Conservation (phyloP, 35 echinoderm and acorn worm species). For the Strongylocentrotus purpuratus region DNA sequence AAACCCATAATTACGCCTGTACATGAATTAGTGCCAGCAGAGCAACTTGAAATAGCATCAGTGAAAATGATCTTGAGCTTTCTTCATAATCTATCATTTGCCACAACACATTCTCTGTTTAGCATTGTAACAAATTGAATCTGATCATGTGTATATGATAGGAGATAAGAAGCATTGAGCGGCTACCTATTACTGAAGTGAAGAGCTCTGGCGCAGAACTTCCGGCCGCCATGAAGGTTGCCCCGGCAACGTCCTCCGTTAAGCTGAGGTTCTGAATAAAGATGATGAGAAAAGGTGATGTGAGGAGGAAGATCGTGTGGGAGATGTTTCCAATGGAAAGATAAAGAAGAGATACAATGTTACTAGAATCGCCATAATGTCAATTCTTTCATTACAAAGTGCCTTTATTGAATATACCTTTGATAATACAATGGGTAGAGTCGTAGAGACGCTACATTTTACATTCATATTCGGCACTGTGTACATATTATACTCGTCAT, state of each 20-base stretch:
- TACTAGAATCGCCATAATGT: not conserved
- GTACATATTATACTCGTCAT: too few relatives aligned
- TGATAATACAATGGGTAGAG: too few relatives aligned
- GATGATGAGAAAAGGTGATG: conserved; percentile 40
- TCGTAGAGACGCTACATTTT: too few relatives aligned
- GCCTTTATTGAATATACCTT: too few relatives aligned
- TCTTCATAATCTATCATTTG: not conserved
- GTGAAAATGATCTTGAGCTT: not conserved
- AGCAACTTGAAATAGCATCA: not conserved
- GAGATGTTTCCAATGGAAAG: not conserved
- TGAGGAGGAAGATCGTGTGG: not conserved
- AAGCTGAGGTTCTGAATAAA: conserved; percentile 84
- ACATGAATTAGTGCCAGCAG: not conserved
- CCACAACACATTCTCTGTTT: not conserved
- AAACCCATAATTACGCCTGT: not conserved
- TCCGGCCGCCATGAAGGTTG: conserved; percentile 99
- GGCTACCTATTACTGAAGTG: conserved; percentile 92
- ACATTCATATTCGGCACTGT: too few relatives aligned
- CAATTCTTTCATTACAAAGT: not conserved
- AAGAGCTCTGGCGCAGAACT: conserved; percentile 98
- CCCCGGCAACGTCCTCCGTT: conserved; percentile 96
- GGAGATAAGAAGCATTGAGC: not conserved
- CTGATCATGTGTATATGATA: not conserved
- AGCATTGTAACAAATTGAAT: not conserved
- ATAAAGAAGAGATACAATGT: conserved; percentile 27